Evolutionary conservation across 1,140 invertebrate species (phyloP).

Genomic region (Babylonia areolata): DNA sequence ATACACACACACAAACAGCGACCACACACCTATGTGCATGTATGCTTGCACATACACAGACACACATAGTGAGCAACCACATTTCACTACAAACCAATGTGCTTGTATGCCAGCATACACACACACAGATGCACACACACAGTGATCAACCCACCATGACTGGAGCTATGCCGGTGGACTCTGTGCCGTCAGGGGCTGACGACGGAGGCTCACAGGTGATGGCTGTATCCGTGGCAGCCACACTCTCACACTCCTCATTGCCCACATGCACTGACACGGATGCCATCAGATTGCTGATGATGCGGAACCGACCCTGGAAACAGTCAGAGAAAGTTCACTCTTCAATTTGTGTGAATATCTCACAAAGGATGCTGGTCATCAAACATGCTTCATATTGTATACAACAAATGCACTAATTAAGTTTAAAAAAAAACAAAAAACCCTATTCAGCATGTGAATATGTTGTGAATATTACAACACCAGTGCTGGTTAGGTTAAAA

Average conservation of each 20-base stretch:
- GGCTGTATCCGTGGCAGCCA: constrained; percentile 54
- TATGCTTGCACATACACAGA: too few relatives aligned
- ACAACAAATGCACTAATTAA: too few relatives aligned
- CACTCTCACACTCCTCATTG: constrained; percentile 52
- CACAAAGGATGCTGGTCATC: too few relatives aligned
- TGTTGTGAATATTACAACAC: too few relatives aligned
- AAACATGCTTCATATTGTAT: too few relatives aligned
- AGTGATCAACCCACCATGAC: constrained; percentile 54
- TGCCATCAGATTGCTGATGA: constrained; percentile 59
- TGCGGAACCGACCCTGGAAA: constrained; percentile 62
- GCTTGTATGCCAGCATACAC: not conserved
- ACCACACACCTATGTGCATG: not conserved
- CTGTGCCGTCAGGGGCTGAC: constrained; percentile 55
- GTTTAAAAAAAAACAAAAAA: too few relatives aligned
- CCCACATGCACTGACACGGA: constrained; percentile 65
- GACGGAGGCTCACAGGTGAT: constrained; percentile 66
- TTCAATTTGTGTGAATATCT: too few relatives aligned
- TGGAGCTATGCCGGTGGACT: constrained; percentile 60
- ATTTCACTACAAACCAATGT: not conserved
- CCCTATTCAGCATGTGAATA: too few relatives aligned
- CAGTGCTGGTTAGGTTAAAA: too few relatives aligned
- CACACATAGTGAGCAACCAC: not conserved
- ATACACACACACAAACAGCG: too few relatives aligned
- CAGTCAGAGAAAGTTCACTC: not conserved
- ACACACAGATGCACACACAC: not conserved